These are phyloP conservation scores for Vanessa tameamea DNA, from an alignment of 1,140 invertebrate genomes.

Conservation along the genomic window DNA sequence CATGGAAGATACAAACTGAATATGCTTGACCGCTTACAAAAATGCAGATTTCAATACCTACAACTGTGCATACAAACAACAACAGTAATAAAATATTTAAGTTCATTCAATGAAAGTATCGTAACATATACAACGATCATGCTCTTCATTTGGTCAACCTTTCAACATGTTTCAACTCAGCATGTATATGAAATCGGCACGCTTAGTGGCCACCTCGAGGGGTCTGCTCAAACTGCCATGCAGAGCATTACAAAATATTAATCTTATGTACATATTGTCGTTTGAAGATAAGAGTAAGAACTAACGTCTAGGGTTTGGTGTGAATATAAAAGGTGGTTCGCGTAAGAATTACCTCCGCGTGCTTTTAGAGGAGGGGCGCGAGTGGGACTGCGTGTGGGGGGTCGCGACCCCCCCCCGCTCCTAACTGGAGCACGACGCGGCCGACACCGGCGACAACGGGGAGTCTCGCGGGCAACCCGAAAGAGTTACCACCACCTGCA, in stretches of 20 bases:
- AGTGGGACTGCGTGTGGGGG: slow-evolving; percentile 77
- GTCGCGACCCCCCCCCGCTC: slow-evolving; percentile 79
- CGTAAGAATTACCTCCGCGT: slow-evolving; percentile 75
- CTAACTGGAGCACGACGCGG: slow-evolving; percentile 95
- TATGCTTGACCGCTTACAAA: slow-evolving; percentile 5
- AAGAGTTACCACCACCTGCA: slow-evolving; percentile 90
- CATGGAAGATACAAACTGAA: slow-evolving; percentile 2
- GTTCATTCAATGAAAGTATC: slow-evolving; percentile 19
- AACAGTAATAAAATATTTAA: slow-evolving; percentile 25
- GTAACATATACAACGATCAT: slow-evolving; percentile 6
- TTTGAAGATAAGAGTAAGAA: slow-evolving; percentile 79
- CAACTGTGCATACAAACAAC: slow-evolving; percentile 20
- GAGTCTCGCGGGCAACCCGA: slow-evolving; percentile 93
- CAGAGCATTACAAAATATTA: slow-evolving; percentile 76
- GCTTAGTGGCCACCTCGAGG: no score
- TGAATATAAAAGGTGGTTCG: slow-evolving; percentile 57
- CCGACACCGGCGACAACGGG: slow-evolving; percentile 90
- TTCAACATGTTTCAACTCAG: background rate
- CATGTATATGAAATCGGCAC: no score
- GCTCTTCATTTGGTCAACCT: background rate
- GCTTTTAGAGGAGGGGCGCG: slow-evolving; percentile 79
- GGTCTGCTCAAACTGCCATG: slow-evolving; percentile 53
- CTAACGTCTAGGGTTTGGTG: slow-evolving; percentile 63
- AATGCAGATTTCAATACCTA: slow-evolving; percentile 9
- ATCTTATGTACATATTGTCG: slow-evolving; percentile 82